Evolutionary conservation across 2,797 vertebrate species (phyloP).

Genomic region (Atherinosoma microstoma): DNA sequence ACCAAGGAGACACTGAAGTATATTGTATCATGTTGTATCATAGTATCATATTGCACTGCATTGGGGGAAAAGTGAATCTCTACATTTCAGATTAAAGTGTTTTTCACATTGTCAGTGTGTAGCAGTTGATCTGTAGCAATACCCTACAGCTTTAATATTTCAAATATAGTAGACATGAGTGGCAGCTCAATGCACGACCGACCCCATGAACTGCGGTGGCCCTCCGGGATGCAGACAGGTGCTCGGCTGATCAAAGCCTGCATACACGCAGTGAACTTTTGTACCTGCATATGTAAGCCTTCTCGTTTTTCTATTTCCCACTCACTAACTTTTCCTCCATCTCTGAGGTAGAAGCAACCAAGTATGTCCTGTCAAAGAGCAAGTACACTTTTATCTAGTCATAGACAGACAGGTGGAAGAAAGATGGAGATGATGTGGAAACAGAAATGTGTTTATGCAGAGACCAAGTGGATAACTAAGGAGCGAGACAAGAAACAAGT

Average conservation of each 20-base stretch:
- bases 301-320: conserved; percentile 45
- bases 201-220: conserved; percentile 68
- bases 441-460: conserved; percentile 48
- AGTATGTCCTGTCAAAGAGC: conserved; percentile 58
- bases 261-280: conserved; percentile 63
- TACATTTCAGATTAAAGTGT: conserved; percentile 23
- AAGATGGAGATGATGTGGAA: conserved; percentile 36
- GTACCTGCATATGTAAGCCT: conserved; percentile 56
- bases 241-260: conserved; percentile 71
- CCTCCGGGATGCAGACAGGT: conserved; percentile 58
- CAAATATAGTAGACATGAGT: conserved; percentile 46
- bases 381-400: conserved; percentile 68
- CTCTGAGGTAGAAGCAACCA: conserved; percentile 44
- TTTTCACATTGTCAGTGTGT: conserved; percentile 18
- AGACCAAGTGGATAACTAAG: conserved; percentile 28
- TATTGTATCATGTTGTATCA: background rate
- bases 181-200: conserved; percentile 52
- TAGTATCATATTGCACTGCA: background rate
- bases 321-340: conserved; percentile 47
- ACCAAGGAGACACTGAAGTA: background rate
- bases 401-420: conserved; percentile 42
- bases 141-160: conserved; percentile 40
- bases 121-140: conserved; percentile 23
- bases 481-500: conserved; percentile 24
- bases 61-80: conserved; percentile 22